A percentile compares a stretch with the other conserved stretches of the same genome.
phyloP scores from a whole-genome alignment of 1,140 invertebrate species.

The Musca domestica region DNA sequence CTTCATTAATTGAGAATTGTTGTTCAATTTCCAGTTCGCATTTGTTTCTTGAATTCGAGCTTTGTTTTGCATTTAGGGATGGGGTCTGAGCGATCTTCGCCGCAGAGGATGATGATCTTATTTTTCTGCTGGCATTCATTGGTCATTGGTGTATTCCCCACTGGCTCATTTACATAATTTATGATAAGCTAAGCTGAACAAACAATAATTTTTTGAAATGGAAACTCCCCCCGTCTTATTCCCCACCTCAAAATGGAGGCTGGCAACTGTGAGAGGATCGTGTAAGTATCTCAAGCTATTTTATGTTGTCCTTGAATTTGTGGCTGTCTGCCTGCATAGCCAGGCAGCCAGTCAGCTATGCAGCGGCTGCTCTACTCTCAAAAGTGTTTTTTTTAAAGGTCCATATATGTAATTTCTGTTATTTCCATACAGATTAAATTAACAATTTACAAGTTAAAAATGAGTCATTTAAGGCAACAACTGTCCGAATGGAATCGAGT shows the following conservation, averaged over 20 bases:
- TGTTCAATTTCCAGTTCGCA: constrained; percentile 46
- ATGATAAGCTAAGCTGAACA: constrained; percentile 52
- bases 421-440: constrained; percentile 9
- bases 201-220: constrained; percentile 52
- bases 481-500: no score
- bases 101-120: background rate
- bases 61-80: background rate
- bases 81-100: no score
- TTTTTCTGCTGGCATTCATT: background rate
- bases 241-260: background rate
- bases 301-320: constrained; percentile 9
- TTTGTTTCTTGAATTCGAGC: background rate
- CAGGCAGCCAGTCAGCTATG: no score
- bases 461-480: constrained; percentile 12
- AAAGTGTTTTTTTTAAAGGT: constrained; percentile 10
- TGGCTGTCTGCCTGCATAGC: background rate
- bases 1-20: constrained; percentile 53
- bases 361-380: background rate
- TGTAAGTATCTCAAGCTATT: background rate
- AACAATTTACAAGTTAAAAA: constrained; percentile 18
- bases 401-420: constrained; percentile 2
- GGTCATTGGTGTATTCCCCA: background rate
- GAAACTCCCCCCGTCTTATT: constrained; percentile 7
- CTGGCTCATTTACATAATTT: constrained; percentile 52
- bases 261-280: no score